A percentile compares a stretch with the other conserved stretches of the same genome.
phyloP scores from a whole-genome alignment of 2,888 invertebrate genomes.

The Hypselothyrea guttata region DNA sequence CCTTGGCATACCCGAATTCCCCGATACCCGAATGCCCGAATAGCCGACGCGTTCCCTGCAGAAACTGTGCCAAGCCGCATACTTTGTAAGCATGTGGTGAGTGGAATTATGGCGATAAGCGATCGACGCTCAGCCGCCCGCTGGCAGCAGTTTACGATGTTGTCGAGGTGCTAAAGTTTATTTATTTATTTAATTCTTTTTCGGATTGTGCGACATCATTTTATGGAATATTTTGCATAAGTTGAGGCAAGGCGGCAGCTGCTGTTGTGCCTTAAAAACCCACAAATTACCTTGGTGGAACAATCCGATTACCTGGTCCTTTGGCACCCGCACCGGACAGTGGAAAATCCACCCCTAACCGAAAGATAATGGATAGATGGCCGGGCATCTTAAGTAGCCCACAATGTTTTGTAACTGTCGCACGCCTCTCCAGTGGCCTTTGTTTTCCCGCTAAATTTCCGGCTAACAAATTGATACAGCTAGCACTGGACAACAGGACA shows the following conservation, averaged over 20 bases:
- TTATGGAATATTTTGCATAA: slow-evolving; percentile 47
- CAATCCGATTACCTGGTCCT: slow-evolving; percentile 74
- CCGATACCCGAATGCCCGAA: too few relatives aligned
- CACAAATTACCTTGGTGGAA: slow-evolving; percentile 75
- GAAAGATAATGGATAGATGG: neutral
- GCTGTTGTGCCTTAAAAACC: slow-evolving; percentile 52
- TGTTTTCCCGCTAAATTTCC: slow-evolving; percentile 55
- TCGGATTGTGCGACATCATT: slow-evolving; percentile 9
- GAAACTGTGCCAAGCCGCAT: slow-evolving; percentile 45
- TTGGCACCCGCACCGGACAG: slow-evolving; percentile 36
- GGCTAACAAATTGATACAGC: slow-evolving; percentile 66
- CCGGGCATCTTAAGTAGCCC: slow-evolving; percentile 54
- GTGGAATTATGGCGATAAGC: slow-evolving; percentile 60
- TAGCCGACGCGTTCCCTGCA: slow-evolving; percentile 24
- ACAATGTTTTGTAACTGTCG: slow-evolving; percentile 72
- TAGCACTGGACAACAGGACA: slow-evolving; percentile 51
- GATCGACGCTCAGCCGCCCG: slow-evolving; percentile 39
- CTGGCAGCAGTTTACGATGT: slow-evolving; percentile 36
- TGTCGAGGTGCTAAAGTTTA: slow-evolving; percentile 41
- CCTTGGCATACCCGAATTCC: slow-evolving; percentile 58
- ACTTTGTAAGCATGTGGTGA: slow-evolving; percentile 22
- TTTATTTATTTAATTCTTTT: too few relatives aligned
- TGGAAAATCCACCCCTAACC: slow-evolving; percentile 50
- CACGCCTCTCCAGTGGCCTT: slow-evolving; percentile 74
- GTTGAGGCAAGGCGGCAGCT: slow-evolving; percentile 17